Percentiles rank a stretch among this genome's conserved stretches.
Conservation (phyloP, 1,140 invertebrate species). For the Apocrypta bakeri region DNA sequence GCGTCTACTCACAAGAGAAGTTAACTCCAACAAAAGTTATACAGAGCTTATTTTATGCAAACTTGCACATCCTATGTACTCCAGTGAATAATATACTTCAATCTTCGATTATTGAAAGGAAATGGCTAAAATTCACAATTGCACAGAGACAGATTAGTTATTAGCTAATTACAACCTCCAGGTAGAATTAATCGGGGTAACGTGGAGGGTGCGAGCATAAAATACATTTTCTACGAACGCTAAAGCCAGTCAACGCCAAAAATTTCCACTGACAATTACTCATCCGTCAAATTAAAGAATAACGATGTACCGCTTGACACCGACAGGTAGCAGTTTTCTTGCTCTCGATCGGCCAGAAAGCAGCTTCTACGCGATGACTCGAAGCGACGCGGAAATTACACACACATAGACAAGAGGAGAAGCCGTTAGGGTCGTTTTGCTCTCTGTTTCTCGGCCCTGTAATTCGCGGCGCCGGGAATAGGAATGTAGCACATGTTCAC, state of each 20-base stretch:
- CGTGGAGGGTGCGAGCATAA: neutral
- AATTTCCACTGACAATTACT: neutral
- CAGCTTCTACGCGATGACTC: neutral
- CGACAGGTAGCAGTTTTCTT: slow-evolving; percentile 27
- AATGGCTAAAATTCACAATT: no score
- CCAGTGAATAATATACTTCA: no score
- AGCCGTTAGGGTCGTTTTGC: neutral
- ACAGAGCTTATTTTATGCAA: no score
- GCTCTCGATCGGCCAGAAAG: neutral
- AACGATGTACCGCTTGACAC: neutral
- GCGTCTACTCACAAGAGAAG: no score
- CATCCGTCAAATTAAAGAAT: slow-evolving; percentile 4
- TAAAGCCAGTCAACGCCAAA: neutral
- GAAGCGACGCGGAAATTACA: slow-evolving; percentile 18
- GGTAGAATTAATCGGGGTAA: no score
- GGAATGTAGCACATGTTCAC: neutral
- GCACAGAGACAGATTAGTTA: no score
- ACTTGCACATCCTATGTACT: no score
- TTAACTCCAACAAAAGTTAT: no score
- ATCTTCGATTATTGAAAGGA: no score
- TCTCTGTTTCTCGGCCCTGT: slow-evolving; percentile 5
- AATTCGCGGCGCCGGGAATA: neutral
- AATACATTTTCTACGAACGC: neutral
- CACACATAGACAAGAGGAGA: neutral
- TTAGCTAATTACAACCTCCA: no score